A percentile compares a stretch with the other conserved stretches of the same genome.
Conservation (phyloP, 2,113 vertebrate species). For the Oryzias celebensis region DNA sequence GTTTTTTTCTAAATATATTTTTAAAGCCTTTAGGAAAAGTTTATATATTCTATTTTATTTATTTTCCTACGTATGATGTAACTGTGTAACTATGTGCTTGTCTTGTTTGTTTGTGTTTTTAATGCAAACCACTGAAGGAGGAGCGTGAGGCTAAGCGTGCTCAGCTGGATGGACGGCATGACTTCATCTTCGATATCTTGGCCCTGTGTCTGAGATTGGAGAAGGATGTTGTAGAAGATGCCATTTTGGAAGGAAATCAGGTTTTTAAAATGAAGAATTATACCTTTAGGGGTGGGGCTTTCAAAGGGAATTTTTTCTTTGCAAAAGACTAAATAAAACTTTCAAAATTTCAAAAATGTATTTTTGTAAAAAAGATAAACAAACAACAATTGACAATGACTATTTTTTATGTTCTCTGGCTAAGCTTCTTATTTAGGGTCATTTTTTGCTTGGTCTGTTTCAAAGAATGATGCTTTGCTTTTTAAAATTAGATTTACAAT, state of each 20-base stretch:
- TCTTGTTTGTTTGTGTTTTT: constrained; percentile 35
- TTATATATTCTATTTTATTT: constrained; percentile 52
- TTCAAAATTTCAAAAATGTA: neutral
- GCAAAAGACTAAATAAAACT: neutral
- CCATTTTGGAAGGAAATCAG: constrained; percentile 89
- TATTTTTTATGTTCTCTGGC: too few relatives aligned
- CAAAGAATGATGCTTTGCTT: too few relatives aligned
- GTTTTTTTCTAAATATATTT: too few relatives aligned
- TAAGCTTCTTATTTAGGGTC: too few relatives aligned
- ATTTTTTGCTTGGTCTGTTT: too few relatives aligned
- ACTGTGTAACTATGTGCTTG: neutral
- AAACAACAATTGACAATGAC: too few relatives aligned
- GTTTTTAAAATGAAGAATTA: constrained; percentile 41
- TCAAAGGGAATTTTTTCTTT: neutral
- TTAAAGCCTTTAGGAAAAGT: too few relatives aligned
- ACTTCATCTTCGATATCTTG: constrained; percentile 85
- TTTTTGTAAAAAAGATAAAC: too few relatives aligned
- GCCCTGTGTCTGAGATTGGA: constrained; percentile 85
- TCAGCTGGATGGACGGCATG: constrained; percentile 85
- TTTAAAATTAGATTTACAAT: too few relatives aligned
- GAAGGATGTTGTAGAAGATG: constrained; percentile 88
- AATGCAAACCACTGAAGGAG: constrained; percentile 91
- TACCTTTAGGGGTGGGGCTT: neutral
- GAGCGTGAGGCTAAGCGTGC: constrained; percentile 89
- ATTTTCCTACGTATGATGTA: neutral